Base-by-base conservation (phyloP, 2,797 vertebrate genomes). In the Staurois parvus region DNA sequence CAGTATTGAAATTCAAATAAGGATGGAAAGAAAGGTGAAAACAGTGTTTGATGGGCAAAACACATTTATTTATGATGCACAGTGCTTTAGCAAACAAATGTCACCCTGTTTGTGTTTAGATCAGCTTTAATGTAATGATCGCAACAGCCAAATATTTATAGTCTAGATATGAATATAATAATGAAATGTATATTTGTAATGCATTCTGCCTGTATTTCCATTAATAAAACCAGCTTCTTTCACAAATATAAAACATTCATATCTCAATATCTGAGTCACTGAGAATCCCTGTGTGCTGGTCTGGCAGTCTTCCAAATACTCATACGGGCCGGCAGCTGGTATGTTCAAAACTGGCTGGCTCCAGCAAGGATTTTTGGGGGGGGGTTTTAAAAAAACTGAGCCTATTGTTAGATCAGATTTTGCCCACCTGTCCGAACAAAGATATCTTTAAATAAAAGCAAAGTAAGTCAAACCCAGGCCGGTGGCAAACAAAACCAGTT, bases 231-330 rank as follows among this genome's bases (percentile, higher is more conserved):
- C 21, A 59, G 21, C 17, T 68, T 69, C 11, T 30, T 77, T 40
- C 15, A 52, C 17, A 52, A 52, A 77, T 70, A 56, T 28, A 42
- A 64, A 59, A 77, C 40, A 29, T 32, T 72, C 29, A 77, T 86
- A 52, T 86, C 73, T 66, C 68, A 37, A 19, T 90, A 90, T 88
- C 91, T 82, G 88, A 88, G 87, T 89, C 91, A 85, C 89, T 89
- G 88, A 90, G 91, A 90, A 88, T 79, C 89, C 89, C 90, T 90
- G 90, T 91, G 82, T 89, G 83, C 89, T 88, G 87, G 88, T 88
- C 89, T 92, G 91, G 91, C 91, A 85, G 48, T n/a, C 78, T 87
- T 90, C 92, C 92, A 92, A 89, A 62, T 81, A 62, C 48, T 73
- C 69, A 3, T 62, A 83, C 84, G 89, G 88, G n/a, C 21, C 87